Conservation (phyloP, 2,888 invertebrate genomes). For the Scaptomyza flava region DNA sequence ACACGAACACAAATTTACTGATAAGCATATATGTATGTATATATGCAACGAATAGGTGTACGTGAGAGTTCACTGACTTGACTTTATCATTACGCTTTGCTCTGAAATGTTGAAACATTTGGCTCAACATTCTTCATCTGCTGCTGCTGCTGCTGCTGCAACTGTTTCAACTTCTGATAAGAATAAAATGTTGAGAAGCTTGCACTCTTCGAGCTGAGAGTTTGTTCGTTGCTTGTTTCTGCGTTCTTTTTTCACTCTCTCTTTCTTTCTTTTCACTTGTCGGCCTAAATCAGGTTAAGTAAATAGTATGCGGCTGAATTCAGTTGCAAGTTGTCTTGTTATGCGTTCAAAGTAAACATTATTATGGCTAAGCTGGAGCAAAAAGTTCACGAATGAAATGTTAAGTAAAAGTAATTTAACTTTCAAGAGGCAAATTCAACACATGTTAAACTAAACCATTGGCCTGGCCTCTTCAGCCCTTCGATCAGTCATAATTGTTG, state of each 20-base stretch:
- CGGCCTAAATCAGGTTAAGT: slow-evolving; percentile 22
- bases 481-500: slow-evolving; percentile 2
- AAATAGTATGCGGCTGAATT: slow-evolving; percentile 18
- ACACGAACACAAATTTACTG: slow-evolving; percentile 41
- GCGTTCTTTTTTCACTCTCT: neutral
- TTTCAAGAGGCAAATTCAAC: neutral
- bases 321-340: slow-evolving; percentile 11
- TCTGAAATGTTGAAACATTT: slow-evolving; percentile 54
- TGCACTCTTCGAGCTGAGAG: slow-evolving; percentile 21
- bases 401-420: too few species aligned
- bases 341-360: too few species aligned
- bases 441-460: neutral
- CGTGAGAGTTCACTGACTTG: slow-evolving; percentile 40
- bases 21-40: slow-evolving; percentile 44
- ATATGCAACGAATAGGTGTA: neutral
- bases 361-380: too few species aligned
- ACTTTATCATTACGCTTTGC: slow-evolving; percentile 58
- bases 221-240: neutral
- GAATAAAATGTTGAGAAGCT: slow-evolving; percentile 13
- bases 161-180: slow-evolving; percentile 36
- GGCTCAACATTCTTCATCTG: slow-evolving; percentile 51
- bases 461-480: slow-evolving; percentile 1
- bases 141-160: slow-evolving; percentile 9
- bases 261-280: neutral
- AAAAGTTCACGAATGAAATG: too few species aligned